Base-by-base conservation (phyloP, 2,797 vertebrate species). In the Gymnopithys bicolor region DNA sequence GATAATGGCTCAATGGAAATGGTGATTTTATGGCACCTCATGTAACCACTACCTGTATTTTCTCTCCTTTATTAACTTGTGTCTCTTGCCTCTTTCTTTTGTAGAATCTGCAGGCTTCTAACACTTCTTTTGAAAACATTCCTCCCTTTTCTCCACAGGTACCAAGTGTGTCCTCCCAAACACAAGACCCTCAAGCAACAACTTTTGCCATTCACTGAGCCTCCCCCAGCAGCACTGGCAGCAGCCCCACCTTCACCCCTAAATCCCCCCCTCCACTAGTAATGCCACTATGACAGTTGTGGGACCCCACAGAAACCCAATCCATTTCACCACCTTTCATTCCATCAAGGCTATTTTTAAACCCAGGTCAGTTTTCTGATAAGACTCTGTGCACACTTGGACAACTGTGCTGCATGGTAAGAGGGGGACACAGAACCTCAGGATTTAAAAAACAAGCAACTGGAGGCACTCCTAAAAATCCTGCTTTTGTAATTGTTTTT, bases 281-380 rank as follows among this genome's bases (percentile, higher is more conserved):
- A 62, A 43, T 27, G 35, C n/a, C 41, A 17, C 16, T 7, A 8
- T 22, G 25, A 67, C 33, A 89, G 41, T 28, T 30, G 18, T 0
- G 3, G 43, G n/a, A 92, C 43, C n/a, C 45, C 53, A 37, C n/a
- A 35, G 58, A 48, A 89, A 79, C 27, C 48, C 28, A 2, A 32
- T 12, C 2, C 5, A 4, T 53, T 69, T 71, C 24, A 27, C 59
- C 66, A 14, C 18, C 63, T 77, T 91, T 49, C 92, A 76, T 76
- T 89, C 67, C 89, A 96, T 25, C 21, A 12, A 10, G 24, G 53
- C 37, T 95, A 83, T 83, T 94, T 92, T 93, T 85, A 92, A 89
- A 78, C 49, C 13, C 12, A 15, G 60, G 68, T 71, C 84, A 30
- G 41, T 64, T 87, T 92, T 74, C 91, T 78, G 75, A 53, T 60